phyloP scores from a whole-genome alignment of 2,888 invertebrate species.

The Melieria crassipennis region DNA sequence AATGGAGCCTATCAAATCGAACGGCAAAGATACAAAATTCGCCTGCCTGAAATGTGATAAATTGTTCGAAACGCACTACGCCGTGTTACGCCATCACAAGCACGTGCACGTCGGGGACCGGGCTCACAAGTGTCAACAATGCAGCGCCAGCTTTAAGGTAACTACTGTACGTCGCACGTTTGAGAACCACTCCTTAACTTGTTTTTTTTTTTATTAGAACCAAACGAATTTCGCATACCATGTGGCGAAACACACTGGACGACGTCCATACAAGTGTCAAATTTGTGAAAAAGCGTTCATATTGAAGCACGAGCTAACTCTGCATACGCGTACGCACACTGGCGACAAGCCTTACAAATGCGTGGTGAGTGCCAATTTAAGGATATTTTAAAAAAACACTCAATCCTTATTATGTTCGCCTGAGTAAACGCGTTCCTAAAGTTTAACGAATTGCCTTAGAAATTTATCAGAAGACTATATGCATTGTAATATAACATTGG shows the following conservation, averaged over 20 bases:
- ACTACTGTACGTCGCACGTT: not conserved
- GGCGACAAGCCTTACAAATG: slow-evolving; percentile 97
- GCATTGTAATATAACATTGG: not conserved
- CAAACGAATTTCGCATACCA: slow-evolving; percentile 64
- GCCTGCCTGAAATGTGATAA: slow-evolving; percentile 81
- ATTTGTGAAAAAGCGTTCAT: slow-evolving; percentile 45
- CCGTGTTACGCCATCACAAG: slow-evolving; percentile 78
- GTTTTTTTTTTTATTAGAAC: slow-evolving; percentile 52
- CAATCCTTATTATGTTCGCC: too few relatives aligned
- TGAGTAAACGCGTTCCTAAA: too few relatives aligned
- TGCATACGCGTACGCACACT: slow-evolving; percentile 92
- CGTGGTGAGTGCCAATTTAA: slow-evolving; percentile 62
- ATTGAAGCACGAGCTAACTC: slow-evolving; percentile 40
- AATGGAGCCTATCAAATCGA: not conserved
- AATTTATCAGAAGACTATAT: not conserved
- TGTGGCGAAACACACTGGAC: slow-evolving; percentile 75
- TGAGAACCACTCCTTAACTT: slow-evolving; percentile 51
- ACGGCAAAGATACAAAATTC: slow-evolving; percentile 27
- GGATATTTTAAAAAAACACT: not conserved
- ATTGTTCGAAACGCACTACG: slow-evolving; percentile 78
- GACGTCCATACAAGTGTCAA: slow-evolving; percentile 53
- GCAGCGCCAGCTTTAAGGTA: slow-evolving; percentile 58
- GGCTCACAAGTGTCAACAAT: slow-evolving; percentile 72
- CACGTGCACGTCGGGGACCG: slow-evolving; percentile 78
- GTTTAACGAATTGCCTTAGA: not conserved